phyloP scores from a whole-genome alignment of 2,113 vertebrate genomes.

The Carlito syrichta region DNA sequence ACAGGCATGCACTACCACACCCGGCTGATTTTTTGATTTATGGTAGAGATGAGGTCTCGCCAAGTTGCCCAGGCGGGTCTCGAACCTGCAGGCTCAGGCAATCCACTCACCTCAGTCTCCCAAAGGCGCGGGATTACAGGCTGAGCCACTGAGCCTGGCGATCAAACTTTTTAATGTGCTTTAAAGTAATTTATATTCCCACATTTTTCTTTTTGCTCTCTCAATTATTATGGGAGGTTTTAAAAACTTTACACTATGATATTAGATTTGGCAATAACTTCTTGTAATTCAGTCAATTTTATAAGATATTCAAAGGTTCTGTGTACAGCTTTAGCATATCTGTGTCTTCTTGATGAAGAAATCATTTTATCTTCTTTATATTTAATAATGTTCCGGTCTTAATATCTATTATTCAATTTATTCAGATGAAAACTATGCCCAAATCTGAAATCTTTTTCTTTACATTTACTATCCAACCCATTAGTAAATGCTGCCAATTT shows the following conservation, averaged over 20 bases:
- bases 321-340: background rate
- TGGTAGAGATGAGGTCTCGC: too few species aligned
- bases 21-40: too few species aligned
- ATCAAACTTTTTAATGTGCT: background rate
- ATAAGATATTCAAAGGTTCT: background rate
- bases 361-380: background rate
- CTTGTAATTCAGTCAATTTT: background rate
- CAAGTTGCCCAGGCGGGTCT: too few species aligned
- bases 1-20: too few species aligned
- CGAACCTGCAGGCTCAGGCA: too few species aligned
- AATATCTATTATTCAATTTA: background rate
- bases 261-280: background rate
- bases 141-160: too few species aligned
- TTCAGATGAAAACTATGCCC: background rate
- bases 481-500: background rate
- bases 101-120: too few species aligned
- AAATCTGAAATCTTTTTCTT: background rate
- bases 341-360: background rate
- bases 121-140: too few species aligned
- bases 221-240: background rate
- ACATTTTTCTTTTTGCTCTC: background rate
- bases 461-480: background rate
- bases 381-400: background rate
- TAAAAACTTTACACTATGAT: background rate
- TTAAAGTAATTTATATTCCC: background rate